Base-by-base conservation (phyloP, 1,140 invertebrate species). In the Nasonia vitripennis region DNA sequence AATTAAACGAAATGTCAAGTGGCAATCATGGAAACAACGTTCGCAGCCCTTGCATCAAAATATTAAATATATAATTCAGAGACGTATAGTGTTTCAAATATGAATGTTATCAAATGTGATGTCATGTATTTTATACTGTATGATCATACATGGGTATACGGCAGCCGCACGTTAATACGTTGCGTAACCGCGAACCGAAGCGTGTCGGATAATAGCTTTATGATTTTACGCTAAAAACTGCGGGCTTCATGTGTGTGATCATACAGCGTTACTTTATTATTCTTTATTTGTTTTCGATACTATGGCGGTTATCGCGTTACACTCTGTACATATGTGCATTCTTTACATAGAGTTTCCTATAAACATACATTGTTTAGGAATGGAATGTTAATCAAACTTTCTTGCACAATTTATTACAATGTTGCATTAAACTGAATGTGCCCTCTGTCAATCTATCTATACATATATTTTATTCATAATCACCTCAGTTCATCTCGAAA, bases 331-430 rank as follows among this genome's bases (percentile, higher is more conserved):
- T 68, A 23, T 74, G 27, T 27, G 23, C 45, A 62, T 62, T 71
- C 12, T 31, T 31, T 12, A 27, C 27, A 31, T 71, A 34, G 62
- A 83, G 67, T 41, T 62, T 17, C 23, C 48, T 62, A 62, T 81
- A n/a, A 78, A 82, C 37, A 82, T 81, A 37, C 51, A 62, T 17
- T 73, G 20, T 86, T 77, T 82, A 81, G 31, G 31, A 81, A 85
- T 74, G 67, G 78, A 85, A 86, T 86, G 79, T 78, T 82, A 67
- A 74, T 75, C 20, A 51, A 55, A 62, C n/a, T 86, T 73, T 55
- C n/a, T 73, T 86, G 85, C 85, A 86, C 85, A 37, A 31, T 41
- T 14, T 78, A 70, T 73, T 82, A 27, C 67, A 37, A 23, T 86
- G 10, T 78, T 75, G 78, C 80, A 82, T 73, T 78, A 2, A 62